phyloP scores from a whole-genome alignment of 2,797 vertebrate species.

The Arctocebus calabarensis region DNA sequence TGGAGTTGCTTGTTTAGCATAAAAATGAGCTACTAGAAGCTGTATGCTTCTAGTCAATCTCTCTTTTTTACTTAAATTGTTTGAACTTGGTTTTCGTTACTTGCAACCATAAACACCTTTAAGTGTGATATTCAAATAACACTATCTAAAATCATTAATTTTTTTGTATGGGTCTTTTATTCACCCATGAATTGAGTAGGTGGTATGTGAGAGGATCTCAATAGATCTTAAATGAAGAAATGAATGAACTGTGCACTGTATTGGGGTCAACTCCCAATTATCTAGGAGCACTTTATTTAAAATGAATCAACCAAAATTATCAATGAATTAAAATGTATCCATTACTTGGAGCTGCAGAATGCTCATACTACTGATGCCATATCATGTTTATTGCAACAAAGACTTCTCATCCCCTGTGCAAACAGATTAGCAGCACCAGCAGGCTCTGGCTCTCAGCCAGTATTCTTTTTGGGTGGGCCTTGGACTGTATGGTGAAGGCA shows the following conservation, averaged over 20 bases:
- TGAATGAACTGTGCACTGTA: not conserved
- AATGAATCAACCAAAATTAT: conserved; percentile 3
- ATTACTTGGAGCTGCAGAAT: not conserved
- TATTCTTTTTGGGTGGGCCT: not conserved
- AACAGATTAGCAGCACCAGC: not conserved
- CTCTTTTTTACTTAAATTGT: not conserved
- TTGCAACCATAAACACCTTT: not conserved
- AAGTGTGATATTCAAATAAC: not conserved
- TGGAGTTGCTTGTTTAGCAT: not conserved
- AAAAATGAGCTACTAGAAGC: not conserved
- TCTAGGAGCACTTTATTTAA: not conserved
- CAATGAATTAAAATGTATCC: not conserved
- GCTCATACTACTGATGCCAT: not conserved
- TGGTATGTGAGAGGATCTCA: not conserved
- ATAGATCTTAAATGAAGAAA: not conserved
- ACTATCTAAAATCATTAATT: not conserved
- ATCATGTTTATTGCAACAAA: not conserved
- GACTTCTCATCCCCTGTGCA: not conserved
- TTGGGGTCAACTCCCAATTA: not conserved
- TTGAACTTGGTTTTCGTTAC: not conserved
- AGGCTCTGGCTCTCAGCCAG: not conserved
- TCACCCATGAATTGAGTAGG: not conserved
- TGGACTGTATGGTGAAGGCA: not conserved
- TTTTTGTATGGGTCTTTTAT: not conserved
- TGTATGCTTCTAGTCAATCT: not conserved